Conservation (phyloP, 2,888 invertebrate genomes). For the Eupithecia tripunctaria region DNA sequence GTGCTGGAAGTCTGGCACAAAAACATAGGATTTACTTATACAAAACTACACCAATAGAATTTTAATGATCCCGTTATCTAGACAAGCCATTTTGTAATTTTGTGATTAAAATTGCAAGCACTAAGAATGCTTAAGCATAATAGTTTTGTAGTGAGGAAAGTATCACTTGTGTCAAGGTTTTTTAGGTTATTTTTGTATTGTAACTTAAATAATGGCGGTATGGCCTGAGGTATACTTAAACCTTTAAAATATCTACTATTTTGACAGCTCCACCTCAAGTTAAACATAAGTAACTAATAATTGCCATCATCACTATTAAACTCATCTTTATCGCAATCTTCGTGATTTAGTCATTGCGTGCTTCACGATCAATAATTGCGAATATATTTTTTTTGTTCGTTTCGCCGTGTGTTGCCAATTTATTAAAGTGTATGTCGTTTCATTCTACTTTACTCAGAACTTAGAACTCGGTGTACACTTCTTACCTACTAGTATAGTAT, state of each 20-base stretch:
- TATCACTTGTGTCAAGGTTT: background rate
- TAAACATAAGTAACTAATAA: conserved; percentile 20
- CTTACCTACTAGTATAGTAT: too few relatives aligned
- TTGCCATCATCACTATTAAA: conserved; percentile 34
- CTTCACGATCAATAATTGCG: conserved; percentile 29
- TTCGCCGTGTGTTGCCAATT: background rate
- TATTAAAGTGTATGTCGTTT: background rate
- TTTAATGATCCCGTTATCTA: background rate
- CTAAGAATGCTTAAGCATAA: background rate
- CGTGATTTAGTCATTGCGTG: conserved; percentile 43
- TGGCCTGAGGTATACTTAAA: too few relatives aligned
- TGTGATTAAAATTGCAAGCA: background rate
- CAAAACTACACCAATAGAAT: conserved; percentile 18
- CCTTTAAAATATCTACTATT: background rate
- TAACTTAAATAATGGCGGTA: background rate
- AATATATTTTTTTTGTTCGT: background rate
- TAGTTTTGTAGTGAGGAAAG: background rate
- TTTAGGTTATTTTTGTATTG: background rate
- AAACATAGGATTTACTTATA: conserved; percentile 30
- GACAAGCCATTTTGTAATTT: background rate
- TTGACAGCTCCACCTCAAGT: conserved; percentile 18
- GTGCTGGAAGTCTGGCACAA: conserved; percentile 20
- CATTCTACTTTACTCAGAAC: background rate
- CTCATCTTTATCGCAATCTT: conserved; percentile 21
- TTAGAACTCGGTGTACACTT: background rate